Base-by-base conservation (phyloP, 2,797 vertebrate genomes). In the Eremophila alpestris region DNA sequence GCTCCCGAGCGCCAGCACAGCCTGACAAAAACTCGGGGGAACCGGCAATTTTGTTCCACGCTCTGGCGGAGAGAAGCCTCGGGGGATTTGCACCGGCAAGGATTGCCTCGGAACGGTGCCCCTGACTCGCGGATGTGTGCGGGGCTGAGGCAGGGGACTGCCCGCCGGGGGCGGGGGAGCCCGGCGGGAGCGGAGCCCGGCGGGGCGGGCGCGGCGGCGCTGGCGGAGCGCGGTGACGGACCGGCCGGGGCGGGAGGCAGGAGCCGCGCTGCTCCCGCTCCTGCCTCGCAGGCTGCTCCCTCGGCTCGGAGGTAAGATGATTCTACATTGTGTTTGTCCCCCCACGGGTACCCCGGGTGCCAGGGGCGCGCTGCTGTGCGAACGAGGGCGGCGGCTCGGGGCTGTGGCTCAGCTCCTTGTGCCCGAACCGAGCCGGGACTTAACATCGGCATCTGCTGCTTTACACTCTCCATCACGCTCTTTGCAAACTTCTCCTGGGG, bases 221-320 rank as follows among this genome's bases (percentile, higher is more conserved):
- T 79, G 96, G 93, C 80, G 92, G 95, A 93, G 96, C 94, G 78
- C 94, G 43, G 88, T 73, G 48, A 82, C 93, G 95, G 84, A 94
- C 45, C 92, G 95, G 95, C 95, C 94, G 94, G 77, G 95, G 81
- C 60, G 70, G 95, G 95, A 89, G 48, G 84, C 94, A 86, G 93
- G 64, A 92, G 83, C 88, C 85, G 4, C 95, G 7, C 84, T 76
- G 81, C 69, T 30, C 91, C 95, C 96, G 93, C 87, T 88, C 86
- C 96, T 95, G 87, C 95, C 95, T 74, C 63, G 55, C 51, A 41
- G 49, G 77, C 27, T 75, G 92, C 96, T 84, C 93, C 92, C 96
- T 70, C 80, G 56, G 83, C 92, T 95, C n/a, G 43, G 93, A 98
- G 97, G 98, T 97, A 98, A 98, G 98, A 71, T 26, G 89, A 60